Percentiles rank a stretch among this genome's conserved stretches.
Conservation (phyloP, 2,113 vertebrate species). For the Copsychus sechellarum region DNA sequence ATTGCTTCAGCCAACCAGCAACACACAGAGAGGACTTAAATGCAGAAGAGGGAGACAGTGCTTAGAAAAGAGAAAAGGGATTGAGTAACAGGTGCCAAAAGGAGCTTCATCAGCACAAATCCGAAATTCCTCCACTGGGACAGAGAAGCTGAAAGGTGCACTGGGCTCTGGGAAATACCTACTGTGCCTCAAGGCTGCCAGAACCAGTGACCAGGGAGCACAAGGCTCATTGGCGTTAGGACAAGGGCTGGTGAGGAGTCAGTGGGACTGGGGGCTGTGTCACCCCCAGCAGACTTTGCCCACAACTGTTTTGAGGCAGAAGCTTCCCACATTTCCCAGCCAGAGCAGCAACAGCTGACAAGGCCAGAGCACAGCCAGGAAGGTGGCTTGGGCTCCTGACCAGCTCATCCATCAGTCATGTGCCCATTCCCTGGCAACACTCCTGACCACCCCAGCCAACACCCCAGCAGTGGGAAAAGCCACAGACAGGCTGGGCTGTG, state of each 20-base stretch:
- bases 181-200: neutral
- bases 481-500: fast-evolving
- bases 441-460: neutral
- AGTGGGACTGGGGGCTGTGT: fast-evolving
- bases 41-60: neutral
- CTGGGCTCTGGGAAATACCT: neutral
- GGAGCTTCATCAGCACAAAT: neutral
- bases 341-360: neutral
- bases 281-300: neutral
- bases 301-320: neutral
- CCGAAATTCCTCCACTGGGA: neutral
- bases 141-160: neutral
- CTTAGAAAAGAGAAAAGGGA: neutral
- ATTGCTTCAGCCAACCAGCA: neutral
- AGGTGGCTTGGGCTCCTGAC: neutral
- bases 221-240: neutral
- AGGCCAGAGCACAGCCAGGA: neutral
- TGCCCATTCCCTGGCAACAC: neutral
- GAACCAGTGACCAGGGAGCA: neutral
- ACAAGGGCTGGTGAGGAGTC: neutral
- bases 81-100: neutral
- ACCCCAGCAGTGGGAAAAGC: neutral
- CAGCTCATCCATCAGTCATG: neutral
- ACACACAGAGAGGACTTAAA: neutral
- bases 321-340: neutral